Evolutionary conservation across 2,888 invertebrate species (phyloP).

Genomic region (Germaria angustata): DNA sequence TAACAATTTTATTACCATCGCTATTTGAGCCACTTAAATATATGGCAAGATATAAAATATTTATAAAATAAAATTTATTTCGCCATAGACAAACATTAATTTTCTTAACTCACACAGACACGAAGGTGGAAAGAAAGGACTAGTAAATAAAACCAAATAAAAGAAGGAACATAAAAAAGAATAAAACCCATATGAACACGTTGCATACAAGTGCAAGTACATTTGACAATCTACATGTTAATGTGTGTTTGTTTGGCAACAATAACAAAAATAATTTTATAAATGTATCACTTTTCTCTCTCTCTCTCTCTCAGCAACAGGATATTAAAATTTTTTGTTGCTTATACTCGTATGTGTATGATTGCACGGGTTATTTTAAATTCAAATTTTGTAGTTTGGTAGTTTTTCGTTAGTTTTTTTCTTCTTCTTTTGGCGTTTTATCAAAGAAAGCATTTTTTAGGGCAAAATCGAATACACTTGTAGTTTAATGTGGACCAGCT

Average conservation of each 20-base stretch:
- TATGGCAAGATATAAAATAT: conserved; percentile 33
- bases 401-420: neutral
- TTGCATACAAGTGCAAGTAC: neutral
- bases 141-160: conserved; percentile 12
- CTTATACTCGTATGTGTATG: neutral
- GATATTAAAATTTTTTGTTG: conserved; percentile 65
- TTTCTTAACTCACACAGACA: neutral
- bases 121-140: neutral
- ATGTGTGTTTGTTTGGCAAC: conserved; percentile 9
- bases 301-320: conserved; percentile 67
- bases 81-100: conserved; percentile 38
- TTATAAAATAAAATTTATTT: conserved; percentile 48
- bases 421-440: conserved; percentile 10
- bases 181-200: neutral
- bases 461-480: conserved; percentile 17
- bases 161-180: neutral
- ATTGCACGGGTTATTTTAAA: neutral
- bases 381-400: neutral
- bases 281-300: conserved; percentile 53
- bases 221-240: conserved; percentile 8
- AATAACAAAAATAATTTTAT: conserved; percentile 61
- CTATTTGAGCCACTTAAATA: conserved; percentile 37
- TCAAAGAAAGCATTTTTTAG: neutral
- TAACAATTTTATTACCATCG: conserved; percentile 33
- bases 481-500: no score